Percentiles rank a stretch among this genome's conserved stretches.
These are phyloP conservation scores for Novumbra hubbsi DNA, from an alignment of 2,797 vertebrate species.

Conservation along the genomic window DNA sequence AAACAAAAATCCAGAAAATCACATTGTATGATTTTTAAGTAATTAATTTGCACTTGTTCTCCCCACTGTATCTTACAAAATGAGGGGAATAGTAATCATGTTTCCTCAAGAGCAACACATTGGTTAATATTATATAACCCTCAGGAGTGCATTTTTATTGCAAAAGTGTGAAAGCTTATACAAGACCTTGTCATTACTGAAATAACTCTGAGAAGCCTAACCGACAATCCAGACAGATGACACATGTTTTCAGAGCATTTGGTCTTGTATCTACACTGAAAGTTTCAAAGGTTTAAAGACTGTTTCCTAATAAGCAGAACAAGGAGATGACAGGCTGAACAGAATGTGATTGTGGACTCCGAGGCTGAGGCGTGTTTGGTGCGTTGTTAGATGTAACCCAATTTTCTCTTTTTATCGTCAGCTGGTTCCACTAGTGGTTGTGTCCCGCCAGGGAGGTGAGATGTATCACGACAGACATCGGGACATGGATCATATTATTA, in stretches of 20 bases:
- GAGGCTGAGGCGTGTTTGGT: slow-evolving; percentile 15
- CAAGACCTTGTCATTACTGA: neutral
- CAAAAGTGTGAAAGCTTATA: neutral
- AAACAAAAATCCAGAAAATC: no score
- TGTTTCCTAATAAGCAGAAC: neutral
- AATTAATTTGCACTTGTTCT: no score
- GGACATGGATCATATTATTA: neutral
- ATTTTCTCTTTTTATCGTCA: slow-evolving; percentile 9
- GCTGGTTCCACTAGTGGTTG: slow-evolving; percentile 9
- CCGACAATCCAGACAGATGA: neutral
- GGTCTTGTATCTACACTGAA: neutral
- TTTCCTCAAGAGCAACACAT: no score
- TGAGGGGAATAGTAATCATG: no score
- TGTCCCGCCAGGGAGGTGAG: neutral
- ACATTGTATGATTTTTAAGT: no score
- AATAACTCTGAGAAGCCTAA: neutral
- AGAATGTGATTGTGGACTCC: slow-evolving; percentile 25
- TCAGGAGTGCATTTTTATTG: neutral
- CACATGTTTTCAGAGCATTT: neutral
- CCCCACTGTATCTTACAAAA: no score
- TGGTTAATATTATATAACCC: no score
- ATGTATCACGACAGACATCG: neutral
- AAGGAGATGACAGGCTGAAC: slow-evolving; percentile 19
- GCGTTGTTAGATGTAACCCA: slow-evolving; percentile 26
- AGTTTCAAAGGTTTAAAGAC: neutral